A percentile compares a stretch with the other conserved stretches of the same genome.
phyloP scores from a whole-genome alignment of 2,113 vertebrate species.

The Syrmaticus mikado region DNA sequence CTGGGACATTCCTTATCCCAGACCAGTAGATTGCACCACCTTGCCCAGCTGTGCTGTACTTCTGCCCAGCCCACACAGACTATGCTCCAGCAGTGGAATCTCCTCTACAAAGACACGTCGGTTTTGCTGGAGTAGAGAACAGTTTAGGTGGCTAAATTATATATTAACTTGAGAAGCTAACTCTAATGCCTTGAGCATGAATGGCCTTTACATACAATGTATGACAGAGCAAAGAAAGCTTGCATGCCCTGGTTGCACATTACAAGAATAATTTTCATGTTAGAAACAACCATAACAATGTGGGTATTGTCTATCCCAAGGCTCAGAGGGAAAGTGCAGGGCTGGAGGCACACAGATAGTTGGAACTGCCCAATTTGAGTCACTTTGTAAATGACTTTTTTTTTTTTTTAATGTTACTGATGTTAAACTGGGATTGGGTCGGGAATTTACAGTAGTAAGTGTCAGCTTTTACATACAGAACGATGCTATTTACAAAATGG shows the following conservation, averaged over 20 bases:
- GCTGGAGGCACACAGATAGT: rapidly evolving
- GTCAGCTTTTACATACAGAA: background rate
- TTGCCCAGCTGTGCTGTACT: background rate
- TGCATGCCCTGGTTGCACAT: rapidly evolving
- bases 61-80: background rate
- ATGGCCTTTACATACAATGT: background rate
- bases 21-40: background rate
- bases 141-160: background rate
- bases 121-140: rapidly evolving
- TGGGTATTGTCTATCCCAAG: background rate
- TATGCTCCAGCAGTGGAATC: background rate
- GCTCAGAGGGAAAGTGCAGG: background rate
- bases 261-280: background rate
- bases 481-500: background rate
- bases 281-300: background rate
- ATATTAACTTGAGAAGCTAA: background rate
- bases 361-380: background rate
- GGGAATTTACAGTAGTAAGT: background rate
- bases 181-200: background rate
- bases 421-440: background rate
- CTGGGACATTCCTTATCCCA: background rate
- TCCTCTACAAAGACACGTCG: background rate
- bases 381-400: background rate
- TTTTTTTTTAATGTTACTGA: background rate
- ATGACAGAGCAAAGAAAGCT: background rate